A percentile compares a stretch with the other conserved stretches of the same genome.
Conservation (phyloP, 2,113 vertebrate species). For the Sphaerodactylus townsendi region DNA sequence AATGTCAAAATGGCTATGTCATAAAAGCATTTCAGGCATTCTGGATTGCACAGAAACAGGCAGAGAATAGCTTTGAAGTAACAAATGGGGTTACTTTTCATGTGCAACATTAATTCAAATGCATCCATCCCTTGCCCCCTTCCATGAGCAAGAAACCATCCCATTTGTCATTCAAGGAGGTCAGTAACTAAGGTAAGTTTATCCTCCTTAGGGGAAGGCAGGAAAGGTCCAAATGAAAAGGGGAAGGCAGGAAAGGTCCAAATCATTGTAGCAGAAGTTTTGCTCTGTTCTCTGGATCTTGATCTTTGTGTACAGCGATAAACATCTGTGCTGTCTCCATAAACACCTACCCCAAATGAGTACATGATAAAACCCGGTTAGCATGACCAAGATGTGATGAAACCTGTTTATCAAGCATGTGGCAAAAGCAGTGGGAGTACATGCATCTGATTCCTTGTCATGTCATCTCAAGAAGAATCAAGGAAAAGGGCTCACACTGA, state of each 20-base stretch:
- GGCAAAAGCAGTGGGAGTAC: not conserved
- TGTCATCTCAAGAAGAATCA: not conserved
- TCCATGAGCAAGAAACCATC: too few relatives aligned
- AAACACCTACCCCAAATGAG: not conserved
- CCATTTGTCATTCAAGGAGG: too few relatives aligned
- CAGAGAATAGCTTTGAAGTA: not conserved
- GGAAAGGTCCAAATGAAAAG: too few relatives aligned
- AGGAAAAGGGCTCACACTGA: not conserved
- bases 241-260: too few relatives aligned
- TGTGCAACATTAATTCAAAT: constrained; percentile 23
- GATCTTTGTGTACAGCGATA: constrained; percentile 39
- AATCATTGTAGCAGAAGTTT: too few relatives aligned
- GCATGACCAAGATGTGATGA: too few relatives aligned
- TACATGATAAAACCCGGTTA: too few relatives aligned
- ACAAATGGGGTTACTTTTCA: constrained; percentile 1
- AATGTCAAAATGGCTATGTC: not conserved
- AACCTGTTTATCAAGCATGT: too few relatives aligned
- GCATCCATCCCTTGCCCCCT: not conserved
- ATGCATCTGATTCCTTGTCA: not conserved
- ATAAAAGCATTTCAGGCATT: not conserved
- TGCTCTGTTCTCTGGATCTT: too few relatives aligned
- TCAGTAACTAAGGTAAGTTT: too few relatives aligned
- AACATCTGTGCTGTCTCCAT: constrained; percentile 21
- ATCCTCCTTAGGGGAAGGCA: too few relatives aligned
- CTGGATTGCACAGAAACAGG: not conserved